These are phyloP conservation scores for Rhincodon typus DNA, from an alignment of 2,797 vertebrate genomes.

Conservation along the genomic window DNA sequence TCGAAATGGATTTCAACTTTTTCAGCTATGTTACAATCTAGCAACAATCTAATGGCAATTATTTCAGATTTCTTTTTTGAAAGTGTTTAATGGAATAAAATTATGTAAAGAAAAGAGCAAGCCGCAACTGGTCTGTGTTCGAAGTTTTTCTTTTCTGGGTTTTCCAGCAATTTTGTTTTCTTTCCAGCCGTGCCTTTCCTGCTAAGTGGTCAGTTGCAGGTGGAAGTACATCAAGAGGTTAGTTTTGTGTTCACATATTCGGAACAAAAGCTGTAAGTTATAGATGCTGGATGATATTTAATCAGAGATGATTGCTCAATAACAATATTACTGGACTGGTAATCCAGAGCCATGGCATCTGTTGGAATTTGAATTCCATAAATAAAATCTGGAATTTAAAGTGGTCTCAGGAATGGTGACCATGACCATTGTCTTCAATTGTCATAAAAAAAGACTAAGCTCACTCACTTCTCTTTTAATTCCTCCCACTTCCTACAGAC, in stretches of 20 bases:
- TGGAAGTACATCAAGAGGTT: constrained; percentile 72
- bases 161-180: constrained; percentile 24
- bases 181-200: constrained; percentile 73
- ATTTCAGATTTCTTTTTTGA: background rate
- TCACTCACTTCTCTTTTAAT: no score
- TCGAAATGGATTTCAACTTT: background rate
- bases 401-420: no score
- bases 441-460: no score
- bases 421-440: no score
- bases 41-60: background rate
- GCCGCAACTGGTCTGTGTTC: background rate
- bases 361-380: no score
- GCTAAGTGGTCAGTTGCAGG: constrained; percentile 82
- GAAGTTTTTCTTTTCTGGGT: background rate
- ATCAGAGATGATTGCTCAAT: no score
- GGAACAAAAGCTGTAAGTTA: background rate
- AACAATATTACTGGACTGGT: no score
- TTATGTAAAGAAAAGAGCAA: no score
- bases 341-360: no score
- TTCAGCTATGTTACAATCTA: background rate
- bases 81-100: background rate
- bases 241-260: constrained; percentile 39
- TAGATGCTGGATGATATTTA: background rate
- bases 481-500: no score
- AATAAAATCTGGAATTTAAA: no score